Percentiles rank a stretch among this genome's conserved stretches.
Evolutionary conservation across 2,797 vertebrate genomes (phyloP).

Genomic region (Acrocephalus scirpaceus): DNA sequence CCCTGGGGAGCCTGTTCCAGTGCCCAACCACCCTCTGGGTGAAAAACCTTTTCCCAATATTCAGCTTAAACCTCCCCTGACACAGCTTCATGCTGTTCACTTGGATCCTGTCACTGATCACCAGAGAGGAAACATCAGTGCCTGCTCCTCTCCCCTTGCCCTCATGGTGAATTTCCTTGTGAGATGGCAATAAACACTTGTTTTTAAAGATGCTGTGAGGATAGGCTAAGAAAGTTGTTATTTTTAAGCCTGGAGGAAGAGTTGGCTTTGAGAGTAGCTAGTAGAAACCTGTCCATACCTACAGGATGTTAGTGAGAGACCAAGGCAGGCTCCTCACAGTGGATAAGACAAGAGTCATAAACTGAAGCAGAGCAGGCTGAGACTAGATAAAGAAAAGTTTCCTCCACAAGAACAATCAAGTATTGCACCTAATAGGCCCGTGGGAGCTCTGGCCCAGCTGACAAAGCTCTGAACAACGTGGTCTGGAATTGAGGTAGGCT

Average conservation of each 20-base stretch:
- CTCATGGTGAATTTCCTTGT: not conserved
- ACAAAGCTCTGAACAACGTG: not conserved
- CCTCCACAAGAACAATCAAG: not conserved
- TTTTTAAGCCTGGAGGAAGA: not conserved
- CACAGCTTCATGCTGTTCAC: not conserved
- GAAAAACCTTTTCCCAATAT: not conserved
- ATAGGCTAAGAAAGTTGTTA: not conserved
- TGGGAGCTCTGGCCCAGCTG: not conserved
- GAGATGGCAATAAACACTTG: not conserved
- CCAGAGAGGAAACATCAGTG: not conserved
- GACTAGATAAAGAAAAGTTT: not conserved
- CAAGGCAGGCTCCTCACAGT: not conserved
- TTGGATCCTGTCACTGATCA: not conserved
- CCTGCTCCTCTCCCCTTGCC: not conserved
- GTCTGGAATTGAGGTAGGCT: not conserved
- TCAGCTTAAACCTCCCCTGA: not conserved
- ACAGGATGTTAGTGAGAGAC: not conserved
- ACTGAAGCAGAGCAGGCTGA: not conserved
- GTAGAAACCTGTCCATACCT: not conserved
- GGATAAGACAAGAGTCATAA: not conserved
- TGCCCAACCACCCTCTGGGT: not conserved
- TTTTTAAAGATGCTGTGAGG: not conserved
- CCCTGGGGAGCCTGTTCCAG: not conserved
- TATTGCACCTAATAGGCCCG: not conserved
- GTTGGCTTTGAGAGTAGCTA: not conserved